Conservation (phyloP, 2,888 invertebrate species). For the Synanthedon vespiformis region DNA sequence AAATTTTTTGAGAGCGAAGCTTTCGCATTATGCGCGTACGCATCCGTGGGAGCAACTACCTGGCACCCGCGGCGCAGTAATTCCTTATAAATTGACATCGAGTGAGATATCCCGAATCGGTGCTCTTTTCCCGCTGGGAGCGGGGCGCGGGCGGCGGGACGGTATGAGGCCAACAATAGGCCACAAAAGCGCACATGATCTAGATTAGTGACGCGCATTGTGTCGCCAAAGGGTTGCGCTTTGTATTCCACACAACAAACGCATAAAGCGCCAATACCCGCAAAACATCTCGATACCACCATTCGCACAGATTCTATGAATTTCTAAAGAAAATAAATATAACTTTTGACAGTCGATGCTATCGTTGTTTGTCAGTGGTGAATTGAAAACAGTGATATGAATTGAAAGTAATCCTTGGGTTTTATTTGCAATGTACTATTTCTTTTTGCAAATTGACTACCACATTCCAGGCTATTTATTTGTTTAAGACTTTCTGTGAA, state of each 20-base stretch:
- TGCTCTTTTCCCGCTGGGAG: constrained; percentile 33
- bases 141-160: constrained; percentile 17
- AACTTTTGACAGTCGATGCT: constrained; percentile 66
- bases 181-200: constrained; percentile 64
- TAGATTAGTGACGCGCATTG: constrained; percentile 69
- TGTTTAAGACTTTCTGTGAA: too few relatives aligned
- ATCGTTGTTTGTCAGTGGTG: constrained; percentile 58
- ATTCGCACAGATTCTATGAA: constrained; percentile 65
- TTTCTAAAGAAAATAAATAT: constrained; percentile 70
- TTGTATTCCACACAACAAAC: constrained; percentile 39
- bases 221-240: constrained; percentile 65
- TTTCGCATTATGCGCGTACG: constrained; percentile 44
- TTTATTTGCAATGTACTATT: not conserved
- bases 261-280: constrained; percentile 41
- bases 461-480: not conserved
- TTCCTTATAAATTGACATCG: constrained; percentile 68
- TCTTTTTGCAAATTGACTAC: not conserved
- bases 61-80: constrained; percentile 57
- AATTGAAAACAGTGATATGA: constrained; percentile 41
- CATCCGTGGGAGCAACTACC: constrained; percentile 63
- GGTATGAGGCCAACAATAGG: constrained; percentile 30
- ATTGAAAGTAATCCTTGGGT: constrained; percentile 20
- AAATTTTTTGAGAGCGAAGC: constrained; percentile 43
- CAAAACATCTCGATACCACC: constrained; percentile 56
- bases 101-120: constrained; percentile 59